Percentiles rank a stretch among this genome's conserved stretches.
phyloP scores from a whole-genome alignment of 2,888 invertebrate genomes.

The Hylaea fasciaria region DNA sequence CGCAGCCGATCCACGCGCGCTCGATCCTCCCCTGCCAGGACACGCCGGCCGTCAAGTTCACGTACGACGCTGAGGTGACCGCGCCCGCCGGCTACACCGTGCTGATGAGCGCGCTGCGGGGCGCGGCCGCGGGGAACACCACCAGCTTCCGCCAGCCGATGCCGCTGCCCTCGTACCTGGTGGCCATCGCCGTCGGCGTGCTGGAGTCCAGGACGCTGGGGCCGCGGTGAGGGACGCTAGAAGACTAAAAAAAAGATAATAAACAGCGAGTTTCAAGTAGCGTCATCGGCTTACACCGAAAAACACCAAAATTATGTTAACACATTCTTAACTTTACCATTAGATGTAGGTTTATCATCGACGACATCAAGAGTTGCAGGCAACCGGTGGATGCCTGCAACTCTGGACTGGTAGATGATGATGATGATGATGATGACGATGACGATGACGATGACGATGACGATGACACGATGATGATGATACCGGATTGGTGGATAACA shows the following conservation, averaged over 20 bases:
- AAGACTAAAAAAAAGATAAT: background rate
- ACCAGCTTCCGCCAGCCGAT: slow-evolving; percentile 90
- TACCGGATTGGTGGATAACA: too few species aligned
- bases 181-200: slow-evolving; percentile 95
- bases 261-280: too few species aligned
- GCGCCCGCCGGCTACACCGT: slow-evolving; percentile 91
- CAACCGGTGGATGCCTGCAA: too few species aligned
- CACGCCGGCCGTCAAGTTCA: slow-evolving; percentile 94
- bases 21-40: slow-evolving; percentile 97
- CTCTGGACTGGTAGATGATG: too few species aligned
- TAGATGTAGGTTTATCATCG: too few species aligned
- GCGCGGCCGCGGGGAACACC: slow-evolving; percentile 73
- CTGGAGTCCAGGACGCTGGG: slow-evolving; percentile 91
- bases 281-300: too few species aligned
- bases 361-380: too few species aligned
- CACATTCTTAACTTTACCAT: too few species aligned
- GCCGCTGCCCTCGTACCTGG: slow-evolving; percentile 94
- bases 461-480: too few species aligned
- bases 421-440: too few species aligned
- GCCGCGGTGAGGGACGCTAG: slow-evolving; percentile 77
- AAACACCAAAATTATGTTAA: too few species aligned
- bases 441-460: too few species aligned
- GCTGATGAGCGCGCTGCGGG: slow-evolving; percentile 93
- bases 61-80: slow-evolving; percentile 90
- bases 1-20: slow-evolving; percentile 93